A percentile compares a stretch with the other conserved stretches of the same genome.
phyloP scores from a whole-genome alignment of 1,140 invertebrate species.

The Heliconius eleuchia region DNA sequence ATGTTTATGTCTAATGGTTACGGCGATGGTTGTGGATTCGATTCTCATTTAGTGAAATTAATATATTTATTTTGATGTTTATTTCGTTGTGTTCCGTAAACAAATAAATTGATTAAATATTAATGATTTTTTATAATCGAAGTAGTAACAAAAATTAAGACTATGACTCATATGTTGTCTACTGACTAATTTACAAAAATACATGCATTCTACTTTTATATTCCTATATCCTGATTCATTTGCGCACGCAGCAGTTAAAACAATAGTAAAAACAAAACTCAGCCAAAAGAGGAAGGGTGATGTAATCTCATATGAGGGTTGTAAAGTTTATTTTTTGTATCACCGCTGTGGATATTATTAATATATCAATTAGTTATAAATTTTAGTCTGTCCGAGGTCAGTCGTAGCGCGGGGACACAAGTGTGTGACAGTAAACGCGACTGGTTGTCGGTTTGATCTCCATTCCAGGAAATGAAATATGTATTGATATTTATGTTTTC shows the following conservation, averaged over 20 bases:
- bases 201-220: neutral
- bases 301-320: conserved; percentile 1
- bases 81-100: too few species aligned
- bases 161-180: neutral
- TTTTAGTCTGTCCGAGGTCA: neutral
- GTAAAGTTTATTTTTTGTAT: conserved; percentile 9
- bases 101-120: neutral
- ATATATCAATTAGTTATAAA: neutral
- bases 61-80: too few species aligned
- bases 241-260: neutral
- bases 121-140: neutral
- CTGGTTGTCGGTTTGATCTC: too few species aligned
- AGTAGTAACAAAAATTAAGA: neutral
- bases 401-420: too few species aligned
- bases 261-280: neutral
- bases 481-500: too few species aligned
- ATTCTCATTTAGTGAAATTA: too few species aligned
- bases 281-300: neutral
- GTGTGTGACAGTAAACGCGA: too few species aligned
- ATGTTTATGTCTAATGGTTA: too few species aligned
- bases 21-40: too few species aligned
- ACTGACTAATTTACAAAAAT: neutral
- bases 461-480: too few species aligned
- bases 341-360: neutral
- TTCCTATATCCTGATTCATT: neutral